Base-by-base conservation (phyloP, 2,113 vertebrate species). In the Tragelaphus imberbis region DNA sequence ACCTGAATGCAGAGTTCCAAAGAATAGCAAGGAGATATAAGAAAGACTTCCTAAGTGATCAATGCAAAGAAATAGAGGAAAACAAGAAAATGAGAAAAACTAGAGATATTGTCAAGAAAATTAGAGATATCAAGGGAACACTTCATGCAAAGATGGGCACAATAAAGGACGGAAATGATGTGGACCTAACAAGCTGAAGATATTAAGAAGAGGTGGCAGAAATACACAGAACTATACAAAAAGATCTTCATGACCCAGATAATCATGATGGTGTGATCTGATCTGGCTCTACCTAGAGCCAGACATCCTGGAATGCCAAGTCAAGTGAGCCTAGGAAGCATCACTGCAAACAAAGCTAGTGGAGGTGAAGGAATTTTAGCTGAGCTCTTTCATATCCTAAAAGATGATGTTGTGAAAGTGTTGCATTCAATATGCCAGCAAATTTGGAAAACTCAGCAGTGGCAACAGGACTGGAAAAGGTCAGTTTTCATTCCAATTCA, bases 281-380 rank as follows among this genome's bases (percentile, higher is more conserved):
- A 44, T 44, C 40, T 44, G 40, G 5, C 44, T 44, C 40, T 5
- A 71, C 9, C 65, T 71, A 71, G 2, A 71, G n/a, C n/a, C 65
- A 71, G n/a, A 71, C 65, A 36, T 71, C 4, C 19, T 71, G n/a
- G n/a, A 71, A 36, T 71, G 65, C 4, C 2, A 71, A 36, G 65
- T 36, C n/a, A 71, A 36, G n/a, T 71, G n/a, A 12, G 65, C 17
- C n/a, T 6, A 36, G 17, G 19, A 36, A 36, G 65, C n/a, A 71
- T 71, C n/a, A 71, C 65, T 71, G 65, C 0, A 0, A 36, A 36
- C 0, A 0, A 71, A 71, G 19, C 17, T 71, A 36, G n/a, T 71
- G 65, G n/a, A 36, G 65, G 17, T 71, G n/a, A 71, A 36, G n/a
- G n/a, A 36, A 36, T 71, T 36, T n/a, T 21, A 71, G 65, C n/a